Conservation (phyloP, 2,113 vertebrate species). For the Australoheros scitulus region DNA sequence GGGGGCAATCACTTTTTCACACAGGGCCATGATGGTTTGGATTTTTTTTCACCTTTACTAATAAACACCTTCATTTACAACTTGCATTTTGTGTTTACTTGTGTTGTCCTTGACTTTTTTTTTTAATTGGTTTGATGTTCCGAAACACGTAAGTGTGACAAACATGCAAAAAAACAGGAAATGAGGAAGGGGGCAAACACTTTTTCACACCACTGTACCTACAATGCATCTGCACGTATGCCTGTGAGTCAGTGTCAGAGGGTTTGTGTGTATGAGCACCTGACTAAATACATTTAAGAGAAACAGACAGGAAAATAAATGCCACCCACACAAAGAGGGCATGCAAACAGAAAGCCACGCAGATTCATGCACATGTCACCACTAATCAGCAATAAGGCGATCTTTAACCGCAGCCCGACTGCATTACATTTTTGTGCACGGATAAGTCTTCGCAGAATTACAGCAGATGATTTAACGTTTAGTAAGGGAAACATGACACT, state of each 20-base stretch:
- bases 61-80: too few relatives aligned
- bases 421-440: constrained; percentile 47
- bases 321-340: constrained; percentile 41
- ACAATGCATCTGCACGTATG: neutral
- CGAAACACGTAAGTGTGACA: too few relatives aligned
- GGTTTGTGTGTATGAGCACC: neutral
- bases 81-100: too few relatives aligned
- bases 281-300: constrained; percentile 19
- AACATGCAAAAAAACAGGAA: too few relatives aligned
- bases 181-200: too few relatives aligned
- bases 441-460: constrained; percentile 46
- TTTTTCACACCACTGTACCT: too few relatives aligned
- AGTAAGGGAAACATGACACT: constrained; percentile 68
- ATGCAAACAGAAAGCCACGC: constrained; percentile 45
- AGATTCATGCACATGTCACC: constrained; percentile 40
- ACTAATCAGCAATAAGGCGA: constrained; percentile 62
- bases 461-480: constrained; percentile 65
- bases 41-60: too few relatives aligned
- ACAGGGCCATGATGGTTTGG: too few relatives aligned
- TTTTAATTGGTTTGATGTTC: too few relatives aligned
- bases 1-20: too few relatives aligned
- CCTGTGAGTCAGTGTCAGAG: neutral
- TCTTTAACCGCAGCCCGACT: constrained; percentile 62
- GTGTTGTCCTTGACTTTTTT: too few relatives aligned
- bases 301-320: constrained; percentile 19